Evolutionary conservation across 2,888 invertebrate genomes (phyloP), one percentile per base, ranked within the genome.

Genomic region (Protonemura montana): DNA sequence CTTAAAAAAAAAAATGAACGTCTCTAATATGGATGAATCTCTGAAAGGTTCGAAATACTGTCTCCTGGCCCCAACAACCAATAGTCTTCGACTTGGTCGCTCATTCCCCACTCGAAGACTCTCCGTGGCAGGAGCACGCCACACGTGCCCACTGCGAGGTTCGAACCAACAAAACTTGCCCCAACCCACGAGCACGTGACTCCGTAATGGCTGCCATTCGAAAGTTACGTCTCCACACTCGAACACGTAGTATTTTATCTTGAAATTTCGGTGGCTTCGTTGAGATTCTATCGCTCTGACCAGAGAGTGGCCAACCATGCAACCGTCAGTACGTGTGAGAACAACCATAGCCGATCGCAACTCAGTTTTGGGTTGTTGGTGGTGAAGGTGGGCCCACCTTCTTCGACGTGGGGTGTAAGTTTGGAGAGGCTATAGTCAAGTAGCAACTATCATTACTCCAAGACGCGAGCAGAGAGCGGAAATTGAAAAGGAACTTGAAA

Each of bases 201-300:
- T 21, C 21, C 59, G 1, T 21, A 21, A 59, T 59, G 13, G 16
- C 6, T 21, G 59, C 59, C 2, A 59, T 10, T 59, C 21, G 6
- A 21, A 59, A 59, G 59, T 59, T 59, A 59, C 21, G 59, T 21
- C 21, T 59, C 59, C 6, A 59, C 59, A 59, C 59, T 21, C 59
- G 59, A 21, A 59, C 59, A 59, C 59, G 59, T 59, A 59, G 59
- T 59, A 59, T 59, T 59, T 59, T 59, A 59, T 59, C 59, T 59
- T 59, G 21, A 21, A 59, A 59, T 16, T 59, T 3, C 59, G 59
- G 16, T 59, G 59, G 59, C 59, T 59, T 59, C 13, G 59, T 59
- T 59, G 59, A 59, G 59, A 59, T 59, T 59, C 59, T 13, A 59
- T 59, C 59, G 59, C 13, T 21, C 13, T 21, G 59, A 10, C 59